Evolutionary conservation across 1,140 invertebrate genomes (phyloP).

Genomic region (Uloborus diversus): DNA sequence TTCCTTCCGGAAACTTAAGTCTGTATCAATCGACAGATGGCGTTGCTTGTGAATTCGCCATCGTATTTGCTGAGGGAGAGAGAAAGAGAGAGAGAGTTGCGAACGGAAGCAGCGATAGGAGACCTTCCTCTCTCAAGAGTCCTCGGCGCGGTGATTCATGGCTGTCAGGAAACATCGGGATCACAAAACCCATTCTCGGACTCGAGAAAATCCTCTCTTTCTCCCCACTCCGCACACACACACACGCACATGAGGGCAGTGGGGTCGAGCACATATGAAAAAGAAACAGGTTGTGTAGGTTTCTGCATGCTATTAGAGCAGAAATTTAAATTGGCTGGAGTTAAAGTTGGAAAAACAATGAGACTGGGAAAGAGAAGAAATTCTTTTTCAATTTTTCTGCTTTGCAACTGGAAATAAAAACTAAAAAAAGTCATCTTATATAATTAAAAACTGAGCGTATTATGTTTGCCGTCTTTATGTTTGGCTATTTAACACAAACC

Average conservation of each 20-base stretch:
- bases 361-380: too few species aligned
- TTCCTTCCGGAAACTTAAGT: too few species aligned
- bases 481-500: too few species aligned
- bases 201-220: slow-evolving; percentile 16
- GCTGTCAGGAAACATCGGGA: slow-evolving; percentile 53
- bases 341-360: too few species aligned
- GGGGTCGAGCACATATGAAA: not conserved
- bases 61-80: slow-evolving; percentile 42
- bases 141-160: slow-evolving; percentile 41
- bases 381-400: too few species aligned
- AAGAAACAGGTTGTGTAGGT: too few species aligned
- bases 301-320: too few species aligned
- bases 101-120: not conserved
- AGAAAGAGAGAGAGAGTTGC: not conserved
- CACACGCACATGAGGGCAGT: not conserved
- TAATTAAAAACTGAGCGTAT: too few species aligned
- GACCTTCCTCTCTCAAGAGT: slow-evolving; percentile 41
- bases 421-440: too few species aligned
- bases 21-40: slow-evolving; percentile 36
- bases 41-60: not conserved
- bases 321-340: too few species aligned
- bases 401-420: too few species aligned
- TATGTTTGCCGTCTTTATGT: too few species aligned
- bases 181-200: slow-evolving; percentile 45
- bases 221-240: not conserved